A percentile compares a stretch with the other conserved stretches of the same genome.
Evolutionary conservation across 2,888 invertebrate species (phyloP).

Genomic region (Andricus curvator): DNA sequence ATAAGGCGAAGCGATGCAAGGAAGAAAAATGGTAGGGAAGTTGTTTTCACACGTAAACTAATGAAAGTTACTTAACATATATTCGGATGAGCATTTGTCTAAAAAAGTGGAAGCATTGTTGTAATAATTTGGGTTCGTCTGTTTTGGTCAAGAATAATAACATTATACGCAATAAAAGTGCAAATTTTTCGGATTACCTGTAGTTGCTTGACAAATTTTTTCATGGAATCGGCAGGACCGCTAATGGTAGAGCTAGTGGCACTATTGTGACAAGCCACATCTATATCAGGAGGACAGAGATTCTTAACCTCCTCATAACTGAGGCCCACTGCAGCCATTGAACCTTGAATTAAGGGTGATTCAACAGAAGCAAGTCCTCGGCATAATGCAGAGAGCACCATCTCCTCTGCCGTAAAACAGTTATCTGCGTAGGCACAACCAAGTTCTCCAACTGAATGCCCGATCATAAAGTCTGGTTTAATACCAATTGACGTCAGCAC

Average conservation of each 20-base stretch:
- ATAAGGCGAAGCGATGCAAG: too few species aligned
- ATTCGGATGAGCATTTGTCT: too few species aligned
- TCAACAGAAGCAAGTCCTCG: conserved; percentile 70
- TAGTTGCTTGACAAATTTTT: conserved; percentile 83
- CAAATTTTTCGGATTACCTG: conserved; percentile 40
- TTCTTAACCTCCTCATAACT: conserved; percentile 82
- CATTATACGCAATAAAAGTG: too few species aligned
- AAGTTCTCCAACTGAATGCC: conserved; percentile 91
- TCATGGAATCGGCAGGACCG: conserved; percentile 87
- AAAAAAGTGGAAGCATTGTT: too few species aligned
- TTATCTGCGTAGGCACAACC: conserved; percentile 98
- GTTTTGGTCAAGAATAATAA: too few species aligned
- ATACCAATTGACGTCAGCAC: too few species aligned
- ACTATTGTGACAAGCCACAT: conserved; percentile 93
- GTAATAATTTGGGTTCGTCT: too few species aligned
- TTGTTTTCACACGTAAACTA: too few species aligned
- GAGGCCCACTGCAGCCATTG: conserved; percentile 93
- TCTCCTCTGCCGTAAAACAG: conserved; percentile 83
- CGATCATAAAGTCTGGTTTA: too few species aligned
- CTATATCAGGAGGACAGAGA: conserved; percentile 87
- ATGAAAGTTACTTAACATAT: too few species aligned
- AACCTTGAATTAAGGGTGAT: conserved; percentile 81
- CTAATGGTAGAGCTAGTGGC: conserved; percentile 93
- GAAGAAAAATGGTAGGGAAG: too few species aligned
- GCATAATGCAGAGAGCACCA: conserved; percentile 68